Evolutionary conservation across 1,140 invertebrate species (phyloP), one percentile per base, ranked within the genome.

Genomic region (Amyelois transitella): DNA sequence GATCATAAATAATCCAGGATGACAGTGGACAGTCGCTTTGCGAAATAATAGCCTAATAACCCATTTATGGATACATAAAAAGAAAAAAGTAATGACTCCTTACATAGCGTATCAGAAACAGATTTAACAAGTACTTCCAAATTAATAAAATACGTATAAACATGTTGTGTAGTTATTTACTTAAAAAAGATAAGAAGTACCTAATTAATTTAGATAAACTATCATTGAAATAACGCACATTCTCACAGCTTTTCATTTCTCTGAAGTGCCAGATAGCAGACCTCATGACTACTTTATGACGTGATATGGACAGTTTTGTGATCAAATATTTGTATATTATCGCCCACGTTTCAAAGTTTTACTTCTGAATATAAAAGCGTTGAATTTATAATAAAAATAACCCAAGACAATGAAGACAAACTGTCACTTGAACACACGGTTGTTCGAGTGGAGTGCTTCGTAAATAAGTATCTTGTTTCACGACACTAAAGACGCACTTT

Each of bases 1-100:
- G 52, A 50, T 66, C 66, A 67, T 73, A 83, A 79, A 75, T 78
- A 71, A 69, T 59, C 51, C 64, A 62, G 64, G 53, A 75, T 72
- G 72, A 74, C 68, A 58, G 54, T 49, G 18, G 32, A 45, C 52
- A 48, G 45, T 22, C 44, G 4, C 18, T 48, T 10, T 12, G 19
- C 45, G 20, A 19, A 45, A 19, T 21, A 14, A n/a, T n/a, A 1
- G n/a, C 1, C 32, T 4, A 14, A 38, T 12, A 6, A 38, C 2
- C 1, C 32, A 14, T 14, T 14, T 3, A 14, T 38, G 32, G 12
- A 38, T 14, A 38, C 12, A 38, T 38, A 38, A 38, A 14, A 1
- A 1, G 32, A 38, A 38, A 10, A 38, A 24, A 24, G 17, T 4
- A 38, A 38, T 14, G 32, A 14, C 32, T 14, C n/a, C n/a, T 38